phyloP scores from a whole-genome alignment of 1,140 invertebrate species.

The Ips nitidus region DNA sequence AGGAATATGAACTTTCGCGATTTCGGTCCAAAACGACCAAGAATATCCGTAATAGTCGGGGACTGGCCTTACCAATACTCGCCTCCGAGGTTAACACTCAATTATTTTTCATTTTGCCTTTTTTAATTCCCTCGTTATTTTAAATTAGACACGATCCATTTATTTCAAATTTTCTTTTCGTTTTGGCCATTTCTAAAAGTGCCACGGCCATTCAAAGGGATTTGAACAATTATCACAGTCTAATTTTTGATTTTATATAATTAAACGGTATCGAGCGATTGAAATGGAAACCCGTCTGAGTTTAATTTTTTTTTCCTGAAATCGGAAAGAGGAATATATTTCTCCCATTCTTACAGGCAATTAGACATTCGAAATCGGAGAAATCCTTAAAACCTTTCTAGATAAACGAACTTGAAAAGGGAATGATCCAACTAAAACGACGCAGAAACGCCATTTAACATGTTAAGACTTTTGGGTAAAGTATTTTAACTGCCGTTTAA shows the following conservation, averaged over 20 bases:
- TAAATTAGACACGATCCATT: not conserved
- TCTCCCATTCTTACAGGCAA: slow-evolving; percentile 23
- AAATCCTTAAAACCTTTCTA: slow-evolving; percentile 23
- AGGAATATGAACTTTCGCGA: too few relatives aligned
- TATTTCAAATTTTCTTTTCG: not conserved
- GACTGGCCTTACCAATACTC: not conserved
- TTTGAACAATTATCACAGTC: not conserved
- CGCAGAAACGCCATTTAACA: too few relatives aligned
- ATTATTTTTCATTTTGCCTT: slow-evolving; percentile 1
- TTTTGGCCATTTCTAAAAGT: not conserved
- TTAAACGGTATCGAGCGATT: not conserved
- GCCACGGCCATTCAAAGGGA: not conserved
- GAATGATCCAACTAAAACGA: too few relatives aligned
- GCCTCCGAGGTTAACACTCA: not conserved
- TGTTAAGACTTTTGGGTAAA: too few relatives aligned
- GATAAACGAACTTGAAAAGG: slow-evolving; percentile 5
- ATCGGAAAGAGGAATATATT: slow-evolving; percentile 16
- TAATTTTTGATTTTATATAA: not conserved
- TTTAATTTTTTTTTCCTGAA: not conserved
- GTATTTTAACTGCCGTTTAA: too few relatives aligned
- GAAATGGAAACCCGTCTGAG: not conserved
- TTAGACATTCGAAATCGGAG: slow-evolving; percentile 24
- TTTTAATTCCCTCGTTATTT: slow-evolving; percentile 9
- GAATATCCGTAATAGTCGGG: too few relatives aligned
- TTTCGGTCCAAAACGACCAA: too few relatives aligned